Percentiles rank a stretch among this genome's conserved stretches.
Evolutionary conservation across 92 coral and sea anemone species (phyloP).

Genomic region (Epizoanthus stellaris): DNA sequence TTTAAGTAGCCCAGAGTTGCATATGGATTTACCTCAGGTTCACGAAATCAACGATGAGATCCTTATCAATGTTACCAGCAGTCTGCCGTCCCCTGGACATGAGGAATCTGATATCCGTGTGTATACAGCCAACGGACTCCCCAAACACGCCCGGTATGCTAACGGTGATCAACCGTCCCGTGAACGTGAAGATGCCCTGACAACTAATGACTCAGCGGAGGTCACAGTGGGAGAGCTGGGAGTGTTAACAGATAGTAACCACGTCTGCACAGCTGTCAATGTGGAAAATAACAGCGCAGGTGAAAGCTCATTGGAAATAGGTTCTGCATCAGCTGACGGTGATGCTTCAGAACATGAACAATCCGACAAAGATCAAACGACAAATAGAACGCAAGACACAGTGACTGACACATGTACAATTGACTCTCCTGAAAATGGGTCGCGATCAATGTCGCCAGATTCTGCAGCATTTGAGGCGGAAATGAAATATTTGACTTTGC

Average conservation of each 20-base stretch:
- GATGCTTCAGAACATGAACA: not conserved
- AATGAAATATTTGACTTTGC: constrained; percentile 9
- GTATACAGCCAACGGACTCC: constrained; percentile 5
- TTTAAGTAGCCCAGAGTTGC: not conserved
- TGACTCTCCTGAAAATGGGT: not conserved
- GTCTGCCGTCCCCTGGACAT: not conserved
- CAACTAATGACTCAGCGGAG: not conserved
- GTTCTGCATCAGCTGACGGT: not conserved
- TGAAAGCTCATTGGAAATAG: too few species aligned
- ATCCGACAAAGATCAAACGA: not conserved
- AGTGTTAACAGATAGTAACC: too few species aligned
- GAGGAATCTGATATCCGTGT: not conserved
- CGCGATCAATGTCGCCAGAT: constrained; percentile 15
- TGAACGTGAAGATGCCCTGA: not conserved
- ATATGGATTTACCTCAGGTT: not conserved
- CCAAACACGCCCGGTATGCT: not conserved
- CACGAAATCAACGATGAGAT: not conserved
- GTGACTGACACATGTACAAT: not conserved
- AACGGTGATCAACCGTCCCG: not conserved
- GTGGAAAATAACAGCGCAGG: too few species aligned
- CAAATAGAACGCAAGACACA: not conserved
- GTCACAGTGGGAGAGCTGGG: not conserved
- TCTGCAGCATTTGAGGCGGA: constrained; percentile 37
- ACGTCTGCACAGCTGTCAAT: too few species aligned
- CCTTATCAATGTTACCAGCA: constrained; percentile 36